A percentile compares a stretch with the other conserved stretches of the same genome.
Conservation (phyloP, 2,888 invertebrate genomes). For the Adineta ricciae region DNA sequence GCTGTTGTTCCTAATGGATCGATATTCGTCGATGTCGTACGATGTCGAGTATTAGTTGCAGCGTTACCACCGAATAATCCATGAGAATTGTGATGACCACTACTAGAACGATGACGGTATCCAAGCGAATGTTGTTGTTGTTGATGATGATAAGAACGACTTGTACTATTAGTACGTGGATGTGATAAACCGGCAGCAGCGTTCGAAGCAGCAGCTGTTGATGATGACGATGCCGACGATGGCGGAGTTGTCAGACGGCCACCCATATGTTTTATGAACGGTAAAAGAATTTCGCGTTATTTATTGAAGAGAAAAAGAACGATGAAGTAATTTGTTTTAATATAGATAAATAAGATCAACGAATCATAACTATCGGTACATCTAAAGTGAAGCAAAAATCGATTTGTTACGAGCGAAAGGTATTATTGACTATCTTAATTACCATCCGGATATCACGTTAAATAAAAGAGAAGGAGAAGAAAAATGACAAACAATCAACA, state of each 20-base stretch:
- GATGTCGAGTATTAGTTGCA: background rate
- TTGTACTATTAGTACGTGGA: background rate
- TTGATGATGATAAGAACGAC: background rate
- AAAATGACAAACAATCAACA: slow-evolving; percentile 5
- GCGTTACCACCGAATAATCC: background rate
- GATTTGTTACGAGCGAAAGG: background rate
- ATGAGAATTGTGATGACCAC: background rate
- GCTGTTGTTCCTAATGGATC: background rate
- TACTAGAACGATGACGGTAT: background rate
- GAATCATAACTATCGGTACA: background rate
- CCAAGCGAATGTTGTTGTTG: background rate
- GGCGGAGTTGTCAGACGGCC: background rate
- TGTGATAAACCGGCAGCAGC: background rate
- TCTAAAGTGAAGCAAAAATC: background rate
- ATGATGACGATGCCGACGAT: background rate
- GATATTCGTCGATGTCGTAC: background rate
- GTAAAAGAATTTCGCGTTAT: background rate
- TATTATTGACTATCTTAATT: background rate
- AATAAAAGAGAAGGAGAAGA: background rate
- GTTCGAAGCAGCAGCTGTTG: background rate
- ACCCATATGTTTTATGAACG: background rate
- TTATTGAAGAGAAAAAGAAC: background rate
- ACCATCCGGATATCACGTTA: background rate
- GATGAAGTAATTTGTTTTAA: background rate
- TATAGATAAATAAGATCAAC: background rate